Evolutionary conservation across 1,140 invertebrate genomes (phyloP).

Genomic region (Bombus waltoni): DNA sequence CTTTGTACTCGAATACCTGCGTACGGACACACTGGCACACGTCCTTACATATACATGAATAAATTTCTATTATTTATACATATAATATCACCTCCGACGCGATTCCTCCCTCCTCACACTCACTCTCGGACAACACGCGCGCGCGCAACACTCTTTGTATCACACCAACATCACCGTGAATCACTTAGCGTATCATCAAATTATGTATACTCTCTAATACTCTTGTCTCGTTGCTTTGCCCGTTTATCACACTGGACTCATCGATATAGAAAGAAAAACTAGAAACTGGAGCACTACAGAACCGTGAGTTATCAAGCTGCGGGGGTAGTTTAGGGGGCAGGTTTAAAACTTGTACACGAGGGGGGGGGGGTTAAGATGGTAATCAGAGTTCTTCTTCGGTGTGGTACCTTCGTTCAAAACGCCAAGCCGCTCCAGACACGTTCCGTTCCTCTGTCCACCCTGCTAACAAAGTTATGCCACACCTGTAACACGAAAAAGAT

Average conservation of each 20-base stretch:
- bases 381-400: constrained; percentile 75
- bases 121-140: constrained; percentile 64
- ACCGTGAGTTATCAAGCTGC: constrained; percentile 55
- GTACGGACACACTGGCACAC: constrained; percentile 64
- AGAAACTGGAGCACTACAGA: constrained; percentile 73
- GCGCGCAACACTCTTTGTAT: constrained; percentile 61
- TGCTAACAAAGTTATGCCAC: constrained; percentile 81
- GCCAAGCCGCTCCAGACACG: constrained; percentile 75
- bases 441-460: constrained; percentile 79
- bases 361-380: constrained; percentile 59
- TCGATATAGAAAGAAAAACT: constrained; percentile 63
- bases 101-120: constrained; percentile 45
- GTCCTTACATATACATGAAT: constrained; percentile 56
- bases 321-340: constrained; percentile 29
- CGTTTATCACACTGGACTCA: constrained; percentile 76
- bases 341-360: constrained; percentile 70
- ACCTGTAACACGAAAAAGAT: constrained; percentile 77
- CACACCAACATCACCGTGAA: constrained; percentile 63
- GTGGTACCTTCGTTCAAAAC: constrained; percentile 76
- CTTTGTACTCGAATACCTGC: constrained; percentile 68
- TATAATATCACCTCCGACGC: constrained; percentile 56
- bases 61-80: constrained; percentile 46
- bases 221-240: constrained; percentile 10
- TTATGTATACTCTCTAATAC: neutral
- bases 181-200: constrained; percentile 72